Evolutionary conservation across 2,113 vertebrate genomes (phyloP), one percentile per base, ranked within the genome.

Genomic region (Lepus timidus): DNA sequence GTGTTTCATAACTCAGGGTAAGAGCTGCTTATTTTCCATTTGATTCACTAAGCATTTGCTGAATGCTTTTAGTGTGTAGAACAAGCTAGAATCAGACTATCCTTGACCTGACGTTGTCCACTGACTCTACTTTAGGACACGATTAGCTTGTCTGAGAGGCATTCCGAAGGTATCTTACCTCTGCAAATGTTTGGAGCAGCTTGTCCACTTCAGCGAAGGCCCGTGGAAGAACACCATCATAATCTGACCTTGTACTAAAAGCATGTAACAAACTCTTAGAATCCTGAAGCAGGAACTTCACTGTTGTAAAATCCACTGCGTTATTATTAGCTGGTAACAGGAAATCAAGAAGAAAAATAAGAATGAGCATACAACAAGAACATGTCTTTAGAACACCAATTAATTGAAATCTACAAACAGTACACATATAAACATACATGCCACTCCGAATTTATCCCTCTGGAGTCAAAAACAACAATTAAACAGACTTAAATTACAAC

Each of bases 191-290:
- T 22, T 97, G 94, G n/a, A 96, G 93, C 0, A 99, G 98, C 61
- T 97, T 97, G 80, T 97, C 97, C 67, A 99, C 91, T 70, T 95
- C 88, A 86, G 98, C 95, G 44, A 99, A 97, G 67, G 98, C 98
- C 65, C 49, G 95, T 9, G 98, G 95, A 86, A 99, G 98, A 33
- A 93, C 70, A 39, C 98, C 98, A 0, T 98, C 96, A 91, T 99
- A 99, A 89, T 98, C 97, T 27, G 99, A 99, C 86, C 98, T 98
- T 67, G 97, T 97, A 90, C 96, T 97, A 97, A 99, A 99, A 27
- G 96, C 98, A 85, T 98, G 96, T 70, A 99, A 96, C 22, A 99
- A 74, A 27, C 94, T 98, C 97, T 98, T 98, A 4, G 99, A 98
- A 94, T 99, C 98, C 95, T 96, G 96, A 33, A 99, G 97, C 55